A percentile compares a stretch with the other conserved stretches of the same genome.
Conservation (phyloP, 2,888 invertebrate genomes). For the Drosophila parthenogenetica region DNA sequence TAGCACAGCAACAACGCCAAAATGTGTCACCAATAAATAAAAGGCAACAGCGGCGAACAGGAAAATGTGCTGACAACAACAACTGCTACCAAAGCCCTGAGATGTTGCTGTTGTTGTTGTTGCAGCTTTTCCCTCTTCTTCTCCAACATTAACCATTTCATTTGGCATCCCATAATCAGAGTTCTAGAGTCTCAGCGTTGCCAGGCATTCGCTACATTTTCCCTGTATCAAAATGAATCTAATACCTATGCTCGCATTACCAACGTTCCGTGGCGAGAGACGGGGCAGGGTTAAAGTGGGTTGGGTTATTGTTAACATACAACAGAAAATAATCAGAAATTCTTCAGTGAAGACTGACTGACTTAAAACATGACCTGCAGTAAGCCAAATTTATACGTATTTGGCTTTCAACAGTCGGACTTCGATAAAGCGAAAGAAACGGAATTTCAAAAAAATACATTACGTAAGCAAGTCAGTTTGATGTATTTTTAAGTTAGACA, state of each 20-base stretch:
- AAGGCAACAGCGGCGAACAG: conserved; percentile 45
- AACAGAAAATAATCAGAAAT: conserved; percentile 33
- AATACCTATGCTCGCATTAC: conserved; percentile 37
- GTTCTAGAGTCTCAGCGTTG: conserved; percentile 16
- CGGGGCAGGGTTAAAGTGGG: not conserved
- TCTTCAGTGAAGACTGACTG: conserved; percentile 11
- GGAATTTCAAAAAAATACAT: too few relatives aligned
- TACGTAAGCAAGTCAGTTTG: too few relatives aligned
- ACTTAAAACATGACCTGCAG: conserved; percentile 26
- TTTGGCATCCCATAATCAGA: conserved; percentile 38
- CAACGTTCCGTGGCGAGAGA: not conserved
- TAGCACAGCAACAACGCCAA: conserved; percentile 42
- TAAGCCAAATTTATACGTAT: conserved; percentile 7
- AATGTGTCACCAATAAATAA: conserved; percentile 71
- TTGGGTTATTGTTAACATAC: conserved; percentile 22
- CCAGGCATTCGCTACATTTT: conserved; percentile 27
- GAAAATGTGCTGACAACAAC: conserved; percentile 72
- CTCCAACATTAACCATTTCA: conserved; percentile 60
- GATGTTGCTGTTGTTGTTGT: conserved; percentile 16
- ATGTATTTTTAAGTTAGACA: too few relatives aligned
- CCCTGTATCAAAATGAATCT: conserved; percentile 47
- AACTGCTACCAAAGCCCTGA: conserved; percentile 53
- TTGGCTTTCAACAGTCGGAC: not conserved
- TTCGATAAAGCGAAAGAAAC: not conserved
- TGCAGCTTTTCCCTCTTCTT: conserved; percentile 1